Base-by-base conservation (phyloP, 64 coral and sea anemone genomes). In the Anthopleura sola region DNA sequence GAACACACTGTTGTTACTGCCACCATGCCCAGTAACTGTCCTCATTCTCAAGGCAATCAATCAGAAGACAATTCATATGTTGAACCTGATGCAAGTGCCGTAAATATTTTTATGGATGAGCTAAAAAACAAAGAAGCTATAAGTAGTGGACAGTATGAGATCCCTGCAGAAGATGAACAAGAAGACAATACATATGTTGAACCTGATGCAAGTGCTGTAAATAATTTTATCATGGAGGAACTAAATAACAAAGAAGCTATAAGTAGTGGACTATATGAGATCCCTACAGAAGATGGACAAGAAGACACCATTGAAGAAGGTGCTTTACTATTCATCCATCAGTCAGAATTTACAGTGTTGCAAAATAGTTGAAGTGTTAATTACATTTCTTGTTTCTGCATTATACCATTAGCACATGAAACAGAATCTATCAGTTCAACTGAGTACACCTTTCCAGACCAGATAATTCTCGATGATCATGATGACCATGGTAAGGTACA, bases 91-190 rank as follows among this genome's bases (percentile, higher is more conserved):
- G 69, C 84, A 60, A 37, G 21, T 66, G 29, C 78, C 55, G 84
- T 91, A 11, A 76, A 48, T 74, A 75, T 62, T 69, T 91, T 91
- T 46, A 91, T 91, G 84, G 75, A 81, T 37, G 83, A 85, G 23
- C 10, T 91, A 3, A 76, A 51, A 23, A 60, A 20, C 5, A 86
- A 91, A 49, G 56, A 78, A 0, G 15, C 3, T 8, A 17, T 78
- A 24, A 44, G 36, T 47, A 48, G 40, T 78, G 76, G 76, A 26
- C 6, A 83, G 26, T 91, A 86, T 68, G 83, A 91, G 36, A 74
- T 86, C 21, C 75, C 89, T 21, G 89, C 78, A 84, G 88, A 90
- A 34, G n/a, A n/a, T n/a, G n/a, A n/a, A n/a, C n/a, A n/a, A 78
- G 5, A 38, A 21, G 76, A 78, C 0, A 78, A 44, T 60, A 24